Conservation (phyloP, 2,888 invertebrate species). For the Pardosa pseudoannulata region DNA sequence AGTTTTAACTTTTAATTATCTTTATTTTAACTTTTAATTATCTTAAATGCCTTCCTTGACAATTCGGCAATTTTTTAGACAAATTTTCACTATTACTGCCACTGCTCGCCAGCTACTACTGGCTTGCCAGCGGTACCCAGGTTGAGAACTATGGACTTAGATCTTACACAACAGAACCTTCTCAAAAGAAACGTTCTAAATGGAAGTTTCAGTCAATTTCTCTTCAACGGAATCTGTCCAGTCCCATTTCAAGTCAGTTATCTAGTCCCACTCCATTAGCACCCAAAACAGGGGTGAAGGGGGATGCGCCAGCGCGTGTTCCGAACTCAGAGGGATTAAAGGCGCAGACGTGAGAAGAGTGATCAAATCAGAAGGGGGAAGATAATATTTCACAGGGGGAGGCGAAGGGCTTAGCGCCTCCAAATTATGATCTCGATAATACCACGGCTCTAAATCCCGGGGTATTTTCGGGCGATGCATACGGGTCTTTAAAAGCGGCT, state of each 20-base stretch:
- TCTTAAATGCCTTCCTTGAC: too few species aligned
- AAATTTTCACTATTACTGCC: too few species aligned
- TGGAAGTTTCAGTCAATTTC: neutral
- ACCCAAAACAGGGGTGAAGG: neutral
- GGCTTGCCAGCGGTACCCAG: too few species aligned
- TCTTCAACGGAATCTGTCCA: neutral
- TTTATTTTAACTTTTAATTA: too few species aligned
- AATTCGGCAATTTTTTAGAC: too few species aligned
- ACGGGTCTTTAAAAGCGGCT: slow-evolving; percentile 28
- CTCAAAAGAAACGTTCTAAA: neutral
- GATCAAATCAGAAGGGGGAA: neutral
- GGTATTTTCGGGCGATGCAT: slow-evolving; percentile 54
- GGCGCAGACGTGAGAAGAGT: slow-evolving; percentile 39
- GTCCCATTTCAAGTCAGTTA: neutral
- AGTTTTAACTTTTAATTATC: too few species aligned
- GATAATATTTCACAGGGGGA: slow-evolving; percentile 59
- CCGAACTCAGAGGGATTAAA: slow-evolving; percentile 49
- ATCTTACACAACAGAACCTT: neutral
- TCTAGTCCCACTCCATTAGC: slow-evolving; percentile 35
- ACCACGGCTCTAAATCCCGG: slow-evolving; percentile 59
- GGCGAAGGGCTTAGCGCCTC: slow-evolving; percentile 53
- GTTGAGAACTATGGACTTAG: neutral
- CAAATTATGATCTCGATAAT: slow-evolving; percentile 72
- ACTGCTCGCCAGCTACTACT: too few species aligned
- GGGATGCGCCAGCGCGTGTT: neutral